Evolutionary conservation across 2,113 vertebrate species (phyloP), one percentile per base, ranked within the genome.

Genomic region (Syrrhaptes paradoxus): DNA sequence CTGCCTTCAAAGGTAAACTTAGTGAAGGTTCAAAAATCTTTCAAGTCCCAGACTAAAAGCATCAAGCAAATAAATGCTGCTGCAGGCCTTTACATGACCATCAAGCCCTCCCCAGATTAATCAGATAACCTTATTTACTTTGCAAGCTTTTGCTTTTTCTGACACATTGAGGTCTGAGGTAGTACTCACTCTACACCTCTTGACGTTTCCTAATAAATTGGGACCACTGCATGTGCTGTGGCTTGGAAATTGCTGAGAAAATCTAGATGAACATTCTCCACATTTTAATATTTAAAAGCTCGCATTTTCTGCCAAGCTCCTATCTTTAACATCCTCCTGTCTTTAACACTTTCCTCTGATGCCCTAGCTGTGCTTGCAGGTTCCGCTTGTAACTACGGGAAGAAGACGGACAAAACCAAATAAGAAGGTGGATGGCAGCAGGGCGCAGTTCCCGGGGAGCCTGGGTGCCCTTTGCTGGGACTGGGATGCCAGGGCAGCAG

Each of bases 401-500:
- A 80, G 11, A 0, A 20, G 41, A 5, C 24, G 58, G 29, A 28
- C 17, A 73, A 48, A 79, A 18, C 17, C 24, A 49, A 36, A 24
- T 6, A 20, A 31, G 7, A 24, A 51, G 3, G 7, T 1, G 49
- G 32, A n/a, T 4, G 22, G 65, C 48, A 63, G 34, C 1, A 0
- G 17, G 15, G 25, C 79, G 26, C 5, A 5, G 45, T 11, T 85
- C 31, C 34, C 4, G 5, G 73, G 63, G 51, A 73, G 32, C 17
- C 59, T 2, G 8, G 36, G 54, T 67, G 86, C n/a, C 66, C 85
- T 51, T 72, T 75, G 48, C 75, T 25, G 66, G 61, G 61, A 29
- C 32, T 4, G 6, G 49, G 34, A n/a, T 1, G 0, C 34, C 6
- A 2, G 11, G 17, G 59, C 2, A 3, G n/a, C 2, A 4, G 43